Evolutionary conservation across 2,888 invertebrate species (phyloP).

Genomic region (Cheilosia impressa): DNA sequence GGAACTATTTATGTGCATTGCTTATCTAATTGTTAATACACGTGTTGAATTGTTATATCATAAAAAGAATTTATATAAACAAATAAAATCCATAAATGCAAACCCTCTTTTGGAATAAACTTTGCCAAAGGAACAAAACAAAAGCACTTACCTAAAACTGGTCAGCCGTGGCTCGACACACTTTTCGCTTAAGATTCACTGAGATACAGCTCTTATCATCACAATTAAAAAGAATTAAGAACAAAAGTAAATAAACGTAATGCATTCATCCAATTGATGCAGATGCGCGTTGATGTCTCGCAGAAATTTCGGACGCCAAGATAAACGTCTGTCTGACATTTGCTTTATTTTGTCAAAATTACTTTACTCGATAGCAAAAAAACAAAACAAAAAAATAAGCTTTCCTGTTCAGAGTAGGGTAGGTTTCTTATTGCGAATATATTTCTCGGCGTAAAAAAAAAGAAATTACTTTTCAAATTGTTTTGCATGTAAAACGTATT

Average conservation of each 20-base stretch:
- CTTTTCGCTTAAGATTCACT: constrained; percentile 27
- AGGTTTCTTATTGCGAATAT: not conserved
- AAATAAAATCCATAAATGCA: not conserved
- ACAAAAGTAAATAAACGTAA: constrained; percentile 20
- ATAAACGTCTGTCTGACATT: constrained; percentile 27
- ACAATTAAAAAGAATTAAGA: constrained; percentile 3
- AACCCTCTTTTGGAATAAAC: not conserved
- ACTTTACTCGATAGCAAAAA: not conserved
- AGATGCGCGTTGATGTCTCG: not conserved
- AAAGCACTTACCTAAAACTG: constrained; percentile 28
- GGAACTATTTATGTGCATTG: not conserved
- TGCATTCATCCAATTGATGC: not conserved
- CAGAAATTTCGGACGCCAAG: not conserved
- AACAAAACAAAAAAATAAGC: not conserved
- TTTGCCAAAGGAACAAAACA: not conserved
- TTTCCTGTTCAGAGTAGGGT: not conserved
- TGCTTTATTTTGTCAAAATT: constrained; percentile 2
- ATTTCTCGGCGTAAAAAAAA: not conserved
- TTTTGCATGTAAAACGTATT: too few relatives aligned
- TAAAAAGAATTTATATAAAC: not conserved
- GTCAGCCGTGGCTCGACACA: constrained; percentile 1
- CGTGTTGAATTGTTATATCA: not conserved
- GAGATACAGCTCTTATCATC: not conserved
- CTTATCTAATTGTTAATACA: constrained; percentile 11
- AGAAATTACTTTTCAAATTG: too few relatives aligned